Percentiles rank a stretch among this genome's conserved stretches.
Conservation (phyloP, 2,888 invertebrate genomes). For the Heliconius ethilla region DNA sequence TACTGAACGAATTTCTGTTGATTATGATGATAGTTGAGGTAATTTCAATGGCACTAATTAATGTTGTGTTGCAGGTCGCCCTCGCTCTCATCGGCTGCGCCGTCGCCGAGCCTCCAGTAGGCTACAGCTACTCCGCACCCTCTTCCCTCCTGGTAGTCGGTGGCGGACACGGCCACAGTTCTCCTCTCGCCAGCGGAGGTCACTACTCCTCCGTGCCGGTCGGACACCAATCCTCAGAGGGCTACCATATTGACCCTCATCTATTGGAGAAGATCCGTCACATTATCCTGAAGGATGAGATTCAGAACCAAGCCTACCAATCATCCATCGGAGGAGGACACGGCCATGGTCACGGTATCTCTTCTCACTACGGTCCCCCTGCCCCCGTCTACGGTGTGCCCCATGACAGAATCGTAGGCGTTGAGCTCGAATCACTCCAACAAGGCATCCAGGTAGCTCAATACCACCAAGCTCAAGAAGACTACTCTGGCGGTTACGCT, state of each 20-base stretch:
- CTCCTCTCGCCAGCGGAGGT: conserved; percentile 84
- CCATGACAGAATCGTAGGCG: conserved; percentile 87
- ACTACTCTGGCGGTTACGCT: conserved; percentile 66
- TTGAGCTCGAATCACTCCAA: conserved; percentile 91
- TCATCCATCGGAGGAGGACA: conserved; percentile 74
- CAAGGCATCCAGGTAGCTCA: conserved; percentile 94
- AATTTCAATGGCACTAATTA: conserved; percentile 25
- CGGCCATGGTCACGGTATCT: conserved; percentile 80
- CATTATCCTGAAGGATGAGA: conserved; percentile 91
- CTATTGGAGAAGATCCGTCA: conserved; percentile 91
- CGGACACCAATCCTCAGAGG: conserved; percentile 90
- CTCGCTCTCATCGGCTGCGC: conserved; percentile 89
- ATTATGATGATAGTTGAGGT: conserved; percentile 19
- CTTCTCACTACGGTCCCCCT: conserved; percentile 87
- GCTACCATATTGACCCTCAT: conserved; percentile 90
- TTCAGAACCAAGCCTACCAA: conserved; percentile 78
- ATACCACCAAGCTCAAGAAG: conserved; percentile 87
- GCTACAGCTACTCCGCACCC: conserved; percentile 85
- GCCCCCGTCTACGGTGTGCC: conserved; percentile 87
- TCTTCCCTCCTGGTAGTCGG: conserved; percentile 82
- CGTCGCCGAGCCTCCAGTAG: conserved; percentile 89
- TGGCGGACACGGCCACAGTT: conserved; percentile 53
- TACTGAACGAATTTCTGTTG: conserved; percentile 15
- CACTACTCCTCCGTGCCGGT: conserved; percentile 88
- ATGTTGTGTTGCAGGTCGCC: conserved; percentile 75